Base-by-base conservation (phyloP, 2,888 invertebrate species). In the Perizoma flavofasciatum region DNA sequence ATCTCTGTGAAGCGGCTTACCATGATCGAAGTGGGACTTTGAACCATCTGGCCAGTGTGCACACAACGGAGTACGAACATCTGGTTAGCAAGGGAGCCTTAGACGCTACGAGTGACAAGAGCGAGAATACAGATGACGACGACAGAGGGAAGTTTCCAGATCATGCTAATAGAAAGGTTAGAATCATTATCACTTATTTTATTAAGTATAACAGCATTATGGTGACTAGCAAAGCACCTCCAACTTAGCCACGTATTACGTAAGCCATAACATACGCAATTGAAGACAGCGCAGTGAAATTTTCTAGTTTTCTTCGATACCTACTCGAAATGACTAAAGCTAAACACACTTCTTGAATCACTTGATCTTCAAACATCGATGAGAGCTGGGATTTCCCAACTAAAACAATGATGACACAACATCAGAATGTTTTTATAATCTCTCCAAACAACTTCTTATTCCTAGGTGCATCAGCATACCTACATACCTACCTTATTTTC, bases 1-100 rank as follows among this genome's bases (percentile, higher is more conserved):
- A 98, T 86, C 92, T 98, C 0, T 98, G 98, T 82, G 98, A 98
- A 74, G 95, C 95, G 6, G 96, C 97, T 0, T 98, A 96, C 76
- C 93, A 94, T 0, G 96, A 96, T 46, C 93, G 98, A 4, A 93
- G 95, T 61, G 96, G 96, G 11, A 97, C 97, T 32, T 87, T 98
- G 62, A 95, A 95, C 37, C 98, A 98, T 77, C 95, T 98, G 70
- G 95, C 95, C 67, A 92, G 94, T 32, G 91, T 93, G 45, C 98
- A 98, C 76, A 86, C 94, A 0, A 91, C 95, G 5, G 97, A 97
- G 69, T 98, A 97, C 79, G 95, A 96, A 41, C 93, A 96, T 66
- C 88, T 98, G n/a, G 94, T 97, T 77, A 95, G 95, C 63, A 97
- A 97, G 74, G 97, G 97, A 0, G 96, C 97, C 5, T 86, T 92